Conservation (phyloP, 2,113 vertebrate species). For the Hemiscyllium ocellatum region DNA sequence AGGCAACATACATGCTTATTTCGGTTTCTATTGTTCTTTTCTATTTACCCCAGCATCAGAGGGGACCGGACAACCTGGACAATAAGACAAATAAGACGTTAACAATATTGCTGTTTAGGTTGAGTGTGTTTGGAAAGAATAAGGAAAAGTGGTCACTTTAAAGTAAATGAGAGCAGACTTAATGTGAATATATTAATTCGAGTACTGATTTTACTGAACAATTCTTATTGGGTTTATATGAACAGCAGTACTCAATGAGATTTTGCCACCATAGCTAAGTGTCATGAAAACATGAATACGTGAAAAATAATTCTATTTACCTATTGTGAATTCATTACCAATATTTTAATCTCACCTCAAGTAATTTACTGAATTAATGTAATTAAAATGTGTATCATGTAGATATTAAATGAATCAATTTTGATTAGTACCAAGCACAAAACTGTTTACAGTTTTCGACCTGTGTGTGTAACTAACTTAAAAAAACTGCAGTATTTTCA, state of each 20-base stretch:
- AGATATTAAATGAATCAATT: neutral
- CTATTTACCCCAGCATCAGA: neutral
- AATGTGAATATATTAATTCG: neutral
- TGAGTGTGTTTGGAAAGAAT: neutral
- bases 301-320: neutral
- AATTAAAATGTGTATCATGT: neutral
- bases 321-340: neutral
- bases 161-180: neutral
- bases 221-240: neutral
- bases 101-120: neutral
- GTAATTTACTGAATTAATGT: neutral
- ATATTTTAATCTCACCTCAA: neutral
- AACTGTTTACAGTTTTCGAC: neutral
- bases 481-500: slow-evolving; percentile 4
- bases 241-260: neutral
- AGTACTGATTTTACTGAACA: neutral
- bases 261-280: neutral
- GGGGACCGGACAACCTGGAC: neutral
- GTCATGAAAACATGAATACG: neutral
- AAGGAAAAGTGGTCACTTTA: neutral
- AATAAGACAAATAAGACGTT: neutral
- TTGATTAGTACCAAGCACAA: neutral
- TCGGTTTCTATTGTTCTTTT: neutral
- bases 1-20: too few species aligned
- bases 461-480: neutral